phyloP scores from a whole-genome alignment of 1,140 invertebrate genomes.

The Drosophila dunni region DNA sequence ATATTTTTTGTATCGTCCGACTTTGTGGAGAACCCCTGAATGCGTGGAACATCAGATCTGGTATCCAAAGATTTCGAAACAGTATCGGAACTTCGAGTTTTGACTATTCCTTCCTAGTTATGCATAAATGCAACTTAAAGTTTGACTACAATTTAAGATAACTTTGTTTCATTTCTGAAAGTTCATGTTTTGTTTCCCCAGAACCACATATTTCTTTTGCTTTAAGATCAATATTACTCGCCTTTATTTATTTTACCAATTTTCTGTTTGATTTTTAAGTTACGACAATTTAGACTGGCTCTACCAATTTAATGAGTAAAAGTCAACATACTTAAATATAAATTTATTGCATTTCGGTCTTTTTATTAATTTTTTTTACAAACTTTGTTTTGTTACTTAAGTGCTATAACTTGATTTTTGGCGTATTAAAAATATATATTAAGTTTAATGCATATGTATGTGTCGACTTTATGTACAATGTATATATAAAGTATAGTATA shows the following conservation, averaged over 20 bases:
- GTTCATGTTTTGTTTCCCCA: slow-evolving; percentile 77
- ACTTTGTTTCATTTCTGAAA: slow-evolving; percentile 48
- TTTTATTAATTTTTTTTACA: slow-evolving; percentile 4
- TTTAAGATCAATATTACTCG: slow-evolving; percentile 20
- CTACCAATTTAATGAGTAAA: slow-evolving; percentile 16
- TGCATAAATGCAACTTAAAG: slow-evolving; percentile 57
- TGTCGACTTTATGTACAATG: slow-evolving; percentile 52
- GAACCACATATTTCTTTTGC: slow-evolving; percentile 63
- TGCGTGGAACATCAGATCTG: not conserved
- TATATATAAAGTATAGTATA: slow-evolving; percentile 48
- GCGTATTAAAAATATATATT: slow-evolving; percentile 76
- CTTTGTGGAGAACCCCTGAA: too few relatives aligned
- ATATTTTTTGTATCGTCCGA: too few relatives aligned
- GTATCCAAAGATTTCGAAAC: not conserved
- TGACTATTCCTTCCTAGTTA: not conserved
- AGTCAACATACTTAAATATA: slow-evolving; percentile 49
- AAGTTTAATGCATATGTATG: slow-evolving; percentile 49
- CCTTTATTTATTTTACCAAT: slow-evolving; percentile 21
- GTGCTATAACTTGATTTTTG: slow-evolving; percentile 58
- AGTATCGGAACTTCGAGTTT: slow-evolving; percentile 22
- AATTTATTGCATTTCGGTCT: slow-evolving; percentile 62
- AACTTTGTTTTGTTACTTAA: slow-evolving; percentile 23
- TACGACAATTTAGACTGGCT: slow-evolving; percentile 12
- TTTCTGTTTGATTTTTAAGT: slow-evolving; percentile 51
- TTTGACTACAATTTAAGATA: slow-evolving; percentile 62